Evolutionary conservation across 2,113 vertebrate genomes (phyloP).

Genomic region (Caloenas nicobarica): DNA sequence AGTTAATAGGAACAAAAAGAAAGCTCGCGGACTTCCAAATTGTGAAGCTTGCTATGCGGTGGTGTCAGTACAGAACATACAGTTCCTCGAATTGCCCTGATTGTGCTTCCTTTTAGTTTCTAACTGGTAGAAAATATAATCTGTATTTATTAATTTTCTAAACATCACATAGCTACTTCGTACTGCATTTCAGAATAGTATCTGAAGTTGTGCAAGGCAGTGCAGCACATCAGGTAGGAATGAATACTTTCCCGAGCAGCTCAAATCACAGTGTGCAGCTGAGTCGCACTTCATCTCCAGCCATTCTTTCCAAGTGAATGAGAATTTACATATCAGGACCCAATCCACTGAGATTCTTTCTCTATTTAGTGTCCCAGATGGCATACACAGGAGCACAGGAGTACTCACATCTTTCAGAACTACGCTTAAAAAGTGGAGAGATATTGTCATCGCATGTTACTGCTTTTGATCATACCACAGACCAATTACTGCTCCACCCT

Average conservation of each 20-base stretch:
- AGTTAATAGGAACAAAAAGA: background rate
- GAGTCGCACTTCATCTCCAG: background rate
- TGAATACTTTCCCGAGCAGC: background rate
- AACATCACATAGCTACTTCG: background rate
- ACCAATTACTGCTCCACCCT: background rate
- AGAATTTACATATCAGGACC: background rate
- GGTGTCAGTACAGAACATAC: background rate
- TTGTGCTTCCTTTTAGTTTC: background rate
- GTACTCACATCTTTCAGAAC: background rate
- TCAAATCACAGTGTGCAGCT: background rate
- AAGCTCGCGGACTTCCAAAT: background rate
- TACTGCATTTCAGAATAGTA: background rate
- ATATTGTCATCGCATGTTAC: background rate
- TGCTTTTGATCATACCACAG: background rate
- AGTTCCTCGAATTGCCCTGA: background rate
- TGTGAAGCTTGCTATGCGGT: rapidly evolving
- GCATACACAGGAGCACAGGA: background rate
- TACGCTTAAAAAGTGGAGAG: background rate
- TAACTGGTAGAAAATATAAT: background rate
- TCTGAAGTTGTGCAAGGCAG: background rate
- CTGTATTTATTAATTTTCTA: background rate
- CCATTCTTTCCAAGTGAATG: background rate
- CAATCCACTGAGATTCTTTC: background rate
- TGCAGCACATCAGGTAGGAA: background rate
- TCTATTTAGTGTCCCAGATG: background rate